A percentile compares a stretch with the other conserved stretches of the same genome.
Evolutionary conservation across 2,113 vertebrate species (phyloP).

Genomic region (Oriolus oriolus): DNA sequence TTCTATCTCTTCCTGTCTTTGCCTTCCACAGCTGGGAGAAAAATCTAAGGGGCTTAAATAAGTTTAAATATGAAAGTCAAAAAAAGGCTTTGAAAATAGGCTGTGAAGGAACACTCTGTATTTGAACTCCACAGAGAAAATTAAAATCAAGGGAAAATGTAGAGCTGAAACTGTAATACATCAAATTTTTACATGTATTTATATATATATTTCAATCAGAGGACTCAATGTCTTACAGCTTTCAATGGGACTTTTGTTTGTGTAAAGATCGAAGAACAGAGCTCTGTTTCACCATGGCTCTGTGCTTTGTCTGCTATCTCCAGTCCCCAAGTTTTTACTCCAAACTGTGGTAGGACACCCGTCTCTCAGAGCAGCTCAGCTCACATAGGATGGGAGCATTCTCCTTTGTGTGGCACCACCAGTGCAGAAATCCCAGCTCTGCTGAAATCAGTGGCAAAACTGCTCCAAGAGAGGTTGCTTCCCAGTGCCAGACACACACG

Average conservation of each 20-base stretch:
- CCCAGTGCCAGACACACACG: rapidly evolving
- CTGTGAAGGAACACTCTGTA: slow-evolving; percentile 34
- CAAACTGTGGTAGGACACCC: background rate
- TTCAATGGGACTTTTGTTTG: slow-evolving; percentile 51
- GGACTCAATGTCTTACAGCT: slow-evolving; percentile 17
- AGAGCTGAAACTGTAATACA: slow-evolving; percentile 23
- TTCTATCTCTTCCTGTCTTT: background rate
- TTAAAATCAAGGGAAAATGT: background rate
- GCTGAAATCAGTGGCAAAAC: background rate
- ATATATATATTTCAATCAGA: slow-evolving; percentile 9
- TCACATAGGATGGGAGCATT: rapidly evolving
- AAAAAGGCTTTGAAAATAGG: slow-evolving; percentile 53
- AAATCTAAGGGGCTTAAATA: slow-evolving; percentile 32
- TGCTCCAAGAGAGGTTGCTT: background rate
- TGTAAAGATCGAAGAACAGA: slow-evolving; percentile 37
- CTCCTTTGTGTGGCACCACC: background rate
- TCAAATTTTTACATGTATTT: slow-evolving; percentile 10
- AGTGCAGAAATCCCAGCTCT: background rate
- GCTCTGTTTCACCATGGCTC: background rate
- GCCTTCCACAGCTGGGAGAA: slow-evolving; percentile 35
- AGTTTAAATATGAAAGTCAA: slow-evolving; percentile 42
- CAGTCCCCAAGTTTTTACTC: background rate
- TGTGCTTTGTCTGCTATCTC: slow-evolving; percentile 36
- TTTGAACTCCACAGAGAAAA: slow-evolving; percentile 44
- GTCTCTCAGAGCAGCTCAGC: background rate